Conservation (phyloP, 2,888 invertebrate genomes). For the Callimorpha dominula region DNA sequence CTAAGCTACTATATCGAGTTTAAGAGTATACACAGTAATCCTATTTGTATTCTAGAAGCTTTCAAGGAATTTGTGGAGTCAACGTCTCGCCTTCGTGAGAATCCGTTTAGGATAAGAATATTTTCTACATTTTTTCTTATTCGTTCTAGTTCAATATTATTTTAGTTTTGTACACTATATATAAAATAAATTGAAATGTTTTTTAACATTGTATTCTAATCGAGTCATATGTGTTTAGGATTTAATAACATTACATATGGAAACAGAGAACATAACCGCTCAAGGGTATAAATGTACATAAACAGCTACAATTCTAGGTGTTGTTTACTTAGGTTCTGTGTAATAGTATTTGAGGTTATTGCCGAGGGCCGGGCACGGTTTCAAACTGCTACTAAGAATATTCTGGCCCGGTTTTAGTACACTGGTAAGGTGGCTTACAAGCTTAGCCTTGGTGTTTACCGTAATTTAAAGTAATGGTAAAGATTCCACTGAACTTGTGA, state of each 20-base stretch:
- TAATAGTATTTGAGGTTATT: conserved; percentile 5
- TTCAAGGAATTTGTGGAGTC: conserved; percentile 26
- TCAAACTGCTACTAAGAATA: neutral
- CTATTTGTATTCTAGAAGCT: conserved; percentile 42
- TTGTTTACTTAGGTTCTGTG: conserved; percentile 1
- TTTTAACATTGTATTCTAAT: neutral
- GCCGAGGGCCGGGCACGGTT: neutral
- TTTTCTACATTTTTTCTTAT: conserved; percentile 2
- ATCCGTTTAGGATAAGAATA: conserved; percentile 21
- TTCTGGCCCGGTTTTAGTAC: neutral
- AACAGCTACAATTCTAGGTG: conserved; percentile 1
- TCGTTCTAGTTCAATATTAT: neutral
- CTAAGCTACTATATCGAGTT: conserved; percentile 10
- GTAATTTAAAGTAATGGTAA: neutral
- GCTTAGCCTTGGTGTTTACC: neutral
- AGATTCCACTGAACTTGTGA: neutral
- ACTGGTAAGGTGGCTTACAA: neutral
- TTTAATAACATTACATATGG: neutral
- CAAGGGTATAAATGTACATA: neutral
- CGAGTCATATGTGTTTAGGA: neutral
- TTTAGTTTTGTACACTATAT: neutral
- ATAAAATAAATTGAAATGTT: neutral
- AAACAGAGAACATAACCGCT: neutral
- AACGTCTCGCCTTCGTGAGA: conserved; percentile 17
- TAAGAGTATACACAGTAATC: conserved; percentile 31